phyloP scores from a whole-genome alignment of 2,888 invertebrate species.

The Himalopsyche tibetana region DNA sequence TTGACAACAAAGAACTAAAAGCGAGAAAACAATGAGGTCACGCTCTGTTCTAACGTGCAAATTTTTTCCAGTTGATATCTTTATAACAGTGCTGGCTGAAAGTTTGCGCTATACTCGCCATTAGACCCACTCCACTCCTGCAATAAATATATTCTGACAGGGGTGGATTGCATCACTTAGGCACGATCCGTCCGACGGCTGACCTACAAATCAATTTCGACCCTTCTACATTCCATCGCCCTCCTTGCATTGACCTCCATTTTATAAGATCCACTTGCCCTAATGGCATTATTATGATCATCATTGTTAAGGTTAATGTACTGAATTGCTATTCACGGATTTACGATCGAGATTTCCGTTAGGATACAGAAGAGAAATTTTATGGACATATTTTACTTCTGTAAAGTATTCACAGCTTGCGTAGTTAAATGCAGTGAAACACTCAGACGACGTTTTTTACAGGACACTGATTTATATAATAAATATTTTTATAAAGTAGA shows the following conservation, averaged over 20 bases:
- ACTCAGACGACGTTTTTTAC: too few relatives aligned
- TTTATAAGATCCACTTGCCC: neutral
- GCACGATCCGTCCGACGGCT: conserved; percentile 26
- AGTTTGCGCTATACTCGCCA: neutral
- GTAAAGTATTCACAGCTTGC: too few relatives aligned
- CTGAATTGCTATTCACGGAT: neutral
- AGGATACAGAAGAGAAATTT: too few relatives aligned
- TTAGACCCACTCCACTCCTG: neutral
- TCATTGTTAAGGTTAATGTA: neutral
- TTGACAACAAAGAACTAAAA: neutral
- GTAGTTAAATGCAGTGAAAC: too few relatives aligned
- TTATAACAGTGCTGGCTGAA: neutral
- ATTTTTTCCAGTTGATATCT: conserved; percentile 12
- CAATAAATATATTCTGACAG: conserved; percentile 19
- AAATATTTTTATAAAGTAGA: too few relatives aligned
- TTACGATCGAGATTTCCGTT: too few relatives aligned
- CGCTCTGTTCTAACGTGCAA: neutral
- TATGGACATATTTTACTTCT: too few relatives aligned
- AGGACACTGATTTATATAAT: too few relatives aligned
- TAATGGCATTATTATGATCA: conserved; percentile 21
- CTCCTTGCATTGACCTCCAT: neutral
- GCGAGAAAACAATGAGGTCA: neutral
- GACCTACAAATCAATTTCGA: conserved; percentile 30
- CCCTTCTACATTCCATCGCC: neutral
- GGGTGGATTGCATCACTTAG: conserved; percentile 27